These are phyloP conservation scores for Branchipolynoe longqiensis DNA, from an alignment of 2,888 invertebrate genomes.

Conservation along the genomic window DNA sequence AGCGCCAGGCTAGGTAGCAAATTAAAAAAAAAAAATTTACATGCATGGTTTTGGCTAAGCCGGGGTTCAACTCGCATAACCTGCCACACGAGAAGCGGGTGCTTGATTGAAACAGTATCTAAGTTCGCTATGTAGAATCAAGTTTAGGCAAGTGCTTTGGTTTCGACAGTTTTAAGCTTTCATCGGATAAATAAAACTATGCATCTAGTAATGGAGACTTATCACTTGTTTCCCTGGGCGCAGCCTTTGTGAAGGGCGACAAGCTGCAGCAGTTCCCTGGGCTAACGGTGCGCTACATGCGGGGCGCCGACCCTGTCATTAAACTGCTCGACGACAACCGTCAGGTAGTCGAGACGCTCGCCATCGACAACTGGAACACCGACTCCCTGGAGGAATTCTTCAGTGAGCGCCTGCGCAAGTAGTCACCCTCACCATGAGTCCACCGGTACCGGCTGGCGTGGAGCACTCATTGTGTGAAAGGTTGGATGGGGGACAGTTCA, in stretches of 20 bases:
- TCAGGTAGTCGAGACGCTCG: slow-evolving; percentile 91
- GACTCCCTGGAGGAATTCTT: slow-evolving; percentile 98
- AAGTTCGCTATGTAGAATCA: too few relatives aligned
- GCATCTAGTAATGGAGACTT: too few relatives aligned
- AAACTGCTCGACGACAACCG: slow-evolving; percentile 91
- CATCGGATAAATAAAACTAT: too few relatives aligned
- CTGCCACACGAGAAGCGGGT: too few relatives aligned
- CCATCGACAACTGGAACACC: slow-evolving; percentile 99
- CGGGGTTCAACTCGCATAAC: too few relatives aligned
- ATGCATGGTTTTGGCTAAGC: too few relatives aligned
- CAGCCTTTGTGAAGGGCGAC: slow-evolving; percentile 97
- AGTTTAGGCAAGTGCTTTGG: too few relatives aligned
- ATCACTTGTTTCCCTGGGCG: too few relatives aligned
- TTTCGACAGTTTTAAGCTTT: too few relatives aligned
- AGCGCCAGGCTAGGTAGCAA: too few relatives aligned
- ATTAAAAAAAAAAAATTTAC: too few relatives aligned
- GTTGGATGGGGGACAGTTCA: not conserved
- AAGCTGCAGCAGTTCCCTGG: slow-evolving; percentile 94
- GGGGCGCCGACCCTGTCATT: slow-evolving; percentile 96
- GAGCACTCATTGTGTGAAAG: not conserved
- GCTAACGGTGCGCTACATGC: slow-evolving; percentile 93
- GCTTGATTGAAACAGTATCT: too few relatives aligned
- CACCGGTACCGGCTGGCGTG: not conserved
- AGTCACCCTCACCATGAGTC: slow-evolving; percentile 8
- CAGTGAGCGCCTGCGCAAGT: slow-evolving; percentile 88